phyloP scores from a whole-genome alignment of 2,888 invertebrate species.

The Eledone cirrhosa region DNA sequence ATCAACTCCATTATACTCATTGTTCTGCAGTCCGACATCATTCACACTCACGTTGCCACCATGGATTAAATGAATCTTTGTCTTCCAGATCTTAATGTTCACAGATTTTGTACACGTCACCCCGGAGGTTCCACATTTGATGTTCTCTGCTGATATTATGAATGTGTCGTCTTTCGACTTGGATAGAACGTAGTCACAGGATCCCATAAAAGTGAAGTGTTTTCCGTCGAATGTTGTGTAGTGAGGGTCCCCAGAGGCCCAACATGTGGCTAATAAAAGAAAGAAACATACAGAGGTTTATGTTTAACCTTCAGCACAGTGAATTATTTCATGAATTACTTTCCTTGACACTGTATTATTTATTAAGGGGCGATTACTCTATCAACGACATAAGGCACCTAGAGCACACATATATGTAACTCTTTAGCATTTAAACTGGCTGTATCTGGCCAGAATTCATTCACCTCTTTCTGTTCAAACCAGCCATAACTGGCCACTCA shows the following conservation, averaged over 20 bases:
- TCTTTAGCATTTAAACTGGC: too few relatives aligned
- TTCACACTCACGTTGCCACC: background rate
- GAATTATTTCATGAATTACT: too few relatives aligned
- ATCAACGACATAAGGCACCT: too few relatives aligned
- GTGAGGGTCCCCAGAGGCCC: conserved; percentile 32
- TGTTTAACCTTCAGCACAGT: too few relatives aligned
- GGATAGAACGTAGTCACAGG: conserved; percentile 21
- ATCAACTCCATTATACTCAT: background rate
- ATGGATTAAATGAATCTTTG: background rate
- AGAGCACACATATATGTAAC: too few relatives aligned
- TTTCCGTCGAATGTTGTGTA: conserved; percentile 32
- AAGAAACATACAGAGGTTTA: background rate
- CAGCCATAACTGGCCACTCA: too few relatives aligned
- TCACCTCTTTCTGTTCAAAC: too few relatives aligned
- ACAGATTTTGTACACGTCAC: conserved; percentile 81
- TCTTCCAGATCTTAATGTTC: conserved; percentile 20
- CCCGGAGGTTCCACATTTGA: conserved; percentile 83
- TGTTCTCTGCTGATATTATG: conserved; percentile 78
- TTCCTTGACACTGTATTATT: too few relatives aligned
- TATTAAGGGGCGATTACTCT: too few relatives aligned
- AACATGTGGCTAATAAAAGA: conserved; percentile 27
- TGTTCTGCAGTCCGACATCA: background rate
- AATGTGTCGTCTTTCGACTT: background rate
- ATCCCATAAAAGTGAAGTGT: conserved; percentile 28
- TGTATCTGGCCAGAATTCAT: too few relatives aligned